phyloP scores from a whole-genome alignment of 2,113 vertebrate species.

The Actenoides hombroni region DNA sequence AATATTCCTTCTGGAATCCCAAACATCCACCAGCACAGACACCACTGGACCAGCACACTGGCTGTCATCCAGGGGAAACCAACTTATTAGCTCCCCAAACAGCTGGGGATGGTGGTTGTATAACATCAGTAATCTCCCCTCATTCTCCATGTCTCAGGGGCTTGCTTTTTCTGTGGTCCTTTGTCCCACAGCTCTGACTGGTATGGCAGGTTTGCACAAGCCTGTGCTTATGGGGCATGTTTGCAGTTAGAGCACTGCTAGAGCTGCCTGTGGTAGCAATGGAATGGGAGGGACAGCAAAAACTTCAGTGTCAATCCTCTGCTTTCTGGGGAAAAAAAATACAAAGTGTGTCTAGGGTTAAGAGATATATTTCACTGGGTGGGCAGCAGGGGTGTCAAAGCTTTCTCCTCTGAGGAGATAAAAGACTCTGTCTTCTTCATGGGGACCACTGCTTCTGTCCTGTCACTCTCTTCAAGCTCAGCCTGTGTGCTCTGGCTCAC shows the following conservation, averaged over 20 bases:
- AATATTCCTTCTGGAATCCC: slow-evolving; percentile 31
- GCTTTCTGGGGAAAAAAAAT: neutral
- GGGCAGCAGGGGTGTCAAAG: neutral
- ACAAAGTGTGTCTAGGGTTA: neutral
- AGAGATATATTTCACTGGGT: neutral
- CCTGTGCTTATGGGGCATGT: neutral
- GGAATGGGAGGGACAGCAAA: neutral
- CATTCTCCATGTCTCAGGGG: neutral
- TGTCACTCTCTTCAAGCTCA: neutral
- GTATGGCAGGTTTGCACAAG: neutral
- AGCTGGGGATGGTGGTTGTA: neutral
- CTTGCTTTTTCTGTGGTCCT: neutral
- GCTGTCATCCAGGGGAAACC: neutral
- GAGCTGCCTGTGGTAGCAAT: neutral
- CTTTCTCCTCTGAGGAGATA: neutral
- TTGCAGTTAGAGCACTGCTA: neutral
- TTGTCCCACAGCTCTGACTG: neutral
- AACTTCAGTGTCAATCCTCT: neutral
- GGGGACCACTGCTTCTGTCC: neutral
- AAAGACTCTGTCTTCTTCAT: neutral
- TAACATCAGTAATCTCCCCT: neutral
- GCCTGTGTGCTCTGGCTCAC: neutral
- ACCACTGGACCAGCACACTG: neutral
- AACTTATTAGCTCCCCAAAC: neutral
- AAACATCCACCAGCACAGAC: neutral